Conservation (phyloP, 2,797 vertebrate species). For the Kryptolebias ocellatus region DNA sequence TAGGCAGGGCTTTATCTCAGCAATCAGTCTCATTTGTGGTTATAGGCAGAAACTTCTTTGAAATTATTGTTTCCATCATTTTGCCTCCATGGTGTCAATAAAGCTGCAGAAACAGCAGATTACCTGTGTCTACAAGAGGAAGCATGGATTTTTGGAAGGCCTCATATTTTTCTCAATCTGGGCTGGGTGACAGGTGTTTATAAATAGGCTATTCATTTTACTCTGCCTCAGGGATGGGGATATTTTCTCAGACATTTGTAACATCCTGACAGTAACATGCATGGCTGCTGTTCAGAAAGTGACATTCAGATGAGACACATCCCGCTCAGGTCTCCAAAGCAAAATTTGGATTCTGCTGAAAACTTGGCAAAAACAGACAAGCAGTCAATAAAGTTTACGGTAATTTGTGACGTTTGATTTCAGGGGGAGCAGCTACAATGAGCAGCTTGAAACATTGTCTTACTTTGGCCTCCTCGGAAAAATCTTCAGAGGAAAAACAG, state of each 20-base stretch:
- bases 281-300: conserved; percentile 48
- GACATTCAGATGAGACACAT: conserved; percentile 27
- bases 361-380: conserved; percentile 15
- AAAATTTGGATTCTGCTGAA: conserved; percentile 8
- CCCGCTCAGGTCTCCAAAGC: conserved; percentile 27
- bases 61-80: conserved; percentile 31
- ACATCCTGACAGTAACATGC: conserved; percentile 60
- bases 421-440: neutral
- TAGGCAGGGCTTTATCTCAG: neutral
- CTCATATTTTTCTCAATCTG: conserved; percentile 50
- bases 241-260: conserved; percentile 55
- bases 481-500: neutral
- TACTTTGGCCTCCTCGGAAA: neutral
- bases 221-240: conserved; percentile 50
- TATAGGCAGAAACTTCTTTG: neutral
- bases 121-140: conserved; percentile 17
- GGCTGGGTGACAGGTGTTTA: conserved; percentile 74
- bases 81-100: conserved; percentile 2
- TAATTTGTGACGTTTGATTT: conserved; percentile 25
- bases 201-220: conserved; percentile 55
- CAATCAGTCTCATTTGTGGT: neutral
- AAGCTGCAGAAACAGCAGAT: conserved; percentile 16
- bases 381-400: conserved; percentile 16
- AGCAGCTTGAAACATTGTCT: conserved; percentile 10
- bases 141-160: conserved; percentile 33